Evolutionary conservation across 1,140 invertebrate species (phyloP).

Genomic region (Achroia grisella): DNA sequence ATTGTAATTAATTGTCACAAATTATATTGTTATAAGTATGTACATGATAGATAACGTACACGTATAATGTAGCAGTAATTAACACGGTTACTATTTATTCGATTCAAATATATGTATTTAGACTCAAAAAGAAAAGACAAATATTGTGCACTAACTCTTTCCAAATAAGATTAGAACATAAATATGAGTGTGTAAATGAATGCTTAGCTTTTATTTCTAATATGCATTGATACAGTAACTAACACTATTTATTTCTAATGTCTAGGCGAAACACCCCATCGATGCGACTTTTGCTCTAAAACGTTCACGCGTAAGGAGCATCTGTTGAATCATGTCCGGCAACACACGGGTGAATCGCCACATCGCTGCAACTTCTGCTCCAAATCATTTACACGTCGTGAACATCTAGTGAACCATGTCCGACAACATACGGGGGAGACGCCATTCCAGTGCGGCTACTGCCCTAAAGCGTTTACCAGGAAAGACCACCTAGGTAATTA

Average conservation of each 20-base stretch:
- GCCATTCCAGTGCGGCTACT: slow-evolving; percentile 88
- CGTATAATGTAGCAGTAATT: too few relatives aligned
- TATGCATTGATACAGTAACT: too few relatives aligned
- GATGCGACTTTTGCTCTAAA: slow-evolving; percentile 88
- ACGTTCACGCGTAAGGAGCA: slow-evolving; percentile 89
- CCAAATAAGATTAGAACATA: too few relatives aligned
- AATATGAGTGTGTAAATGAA: too few relatives aligned
- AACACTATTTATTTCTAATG: slow-evolving; percentile 3
- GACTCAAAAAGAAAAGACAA: too few relatives aligned
- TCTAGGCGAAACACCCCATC: slow-evolving; percentile 87
- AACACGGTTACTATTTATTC: too few relatives aligned
- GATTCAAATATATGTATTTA: too few relatives aligned
- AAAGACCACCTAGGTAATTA: slow-evolving; percentile 84
- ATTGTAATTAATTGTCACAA: too few relatives aligned
- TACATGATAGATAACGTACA: too few relatives aligned
- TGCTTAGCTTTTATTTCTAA: too few relatives aligned
- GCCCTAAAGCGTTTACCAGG: slow-evolving; percentile 87
- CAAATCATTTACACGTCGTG: slow-evolving; percentile 88
- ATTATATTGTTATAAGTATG: too few relatives aligned
- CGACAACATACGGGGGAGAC: slow-evolving; percentile 91
- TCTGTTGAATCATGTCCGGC: slow-evolving; percentile 86
- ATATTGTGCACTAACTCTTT: too few relatives aligned
- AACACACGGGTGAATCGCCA: slow-evolving; percentile 88
- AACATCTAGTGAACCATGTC: slow-evolving; percentile 87
- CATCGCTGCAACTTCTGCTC: slow-evolving; percentile 87